Evolutionary conservation across 2,888 invertebrate species (phyloP), one percentile per base, ranked within the genome.

Genomic region (Thymelicus sylvestris): DNA sequence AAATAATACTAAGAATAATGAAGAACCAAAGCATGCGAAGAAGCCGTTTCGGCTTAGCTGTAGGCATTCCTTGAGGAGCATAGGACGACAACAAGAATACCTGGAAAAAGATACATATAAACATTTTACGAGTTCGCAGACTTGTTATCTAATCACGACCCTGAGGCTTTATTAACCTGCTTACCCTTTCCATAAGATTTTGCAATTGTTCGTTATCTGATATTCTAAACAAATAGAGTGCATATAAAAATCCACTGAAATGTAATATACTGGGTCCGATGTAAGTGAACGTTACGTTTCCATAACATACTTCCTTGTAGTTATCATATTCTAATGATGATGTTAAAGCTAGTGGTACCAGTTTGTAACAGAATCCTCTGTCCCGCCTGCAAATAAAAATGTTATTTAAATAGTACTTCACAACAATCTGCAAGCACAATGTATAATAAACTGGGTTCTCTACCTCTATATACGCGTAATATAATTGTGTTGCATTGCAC

Each of bases 201-300:
- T 97, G 97, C 66, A 97, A 86, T 80, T 97, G 97, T 83, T 97
- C 97, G 82, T 97, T 97, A 84, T 97, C 97, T 47, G 96, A 95
- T 76, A 96, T 95, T 79, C 97, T 94, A 84, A 97, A 96, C 66
- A 97, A 91, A 81, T 96, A 95, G 67, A 97, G 92, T 0, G 97
- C 96, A 75, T 97, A 96, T 15, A 97, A 78, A 81, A 97, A 97
- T 13, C 96, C 97, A 61, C 94, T 75, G 69, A 97, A 94, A 87
- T 97, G 97, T 41, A 97, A 87, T 66, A 95, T 77, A 86, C 96
- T 96, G 5, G 97, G 97, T 63, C 97, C 94, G 24, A 97, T 91
- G 81, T 97, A 97, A 47, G 96, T 96, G 78, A 97, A 97, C 8
- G 95, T 85, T 13, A 96, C 83, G 78, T 96, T 96, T 31, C 96